These are phyloP conservation scores for Montipora cactus DNA, from an alignment of 64 coral and sea anemone genomes.

Conservation along the genomic window DNA sequence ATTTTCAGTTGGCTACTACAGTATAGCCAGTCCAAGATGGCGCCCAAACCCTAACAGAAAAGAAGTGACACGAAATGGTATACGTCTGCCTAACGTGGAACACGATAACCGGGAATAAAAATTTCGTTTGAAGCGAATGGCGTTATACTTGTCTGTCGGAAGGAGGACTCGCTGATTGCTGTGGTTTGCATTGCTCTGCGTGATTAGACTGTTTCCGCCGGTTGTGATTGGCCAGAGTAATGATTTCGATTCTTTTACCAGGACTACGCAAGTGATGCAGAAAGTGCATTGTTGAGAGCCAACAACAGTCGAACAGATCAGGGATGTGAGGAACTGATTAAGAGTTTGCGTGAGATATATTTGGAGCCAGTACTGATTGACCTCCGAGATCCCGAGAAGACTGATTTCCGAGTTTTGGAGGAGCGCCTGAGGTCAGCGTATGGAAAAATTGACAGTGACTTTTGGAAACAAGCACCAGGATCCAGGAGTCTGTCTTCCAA, in stretches of 20 bases:
- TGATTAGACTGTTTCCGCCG: not conserved
- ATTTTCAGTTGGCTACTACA: too few species aligned
- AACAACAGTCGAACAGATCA: conserved; percentile 23
- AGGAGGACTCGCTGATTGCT: too few species aligned
- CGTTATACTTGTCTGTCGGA: too few species aligned
- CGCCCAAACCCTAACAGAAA: too few species aligned
- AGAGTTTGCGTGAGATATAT: conserved; percentile 4
- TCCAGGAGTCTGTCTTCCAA: conserved; percentile 1
- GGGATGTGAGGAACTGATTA: conserved; percentile 5
- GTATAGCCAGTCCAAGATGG: too few species aligned
- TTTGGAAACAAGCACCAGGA: conserved; percentile 2
- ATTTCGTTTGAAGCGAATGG: too few species aligned
- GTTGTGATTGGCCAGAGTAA: not conserved
- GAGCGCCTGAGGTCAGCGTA: conserved; percentile 14
- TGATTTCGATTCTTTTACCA: not conserved
- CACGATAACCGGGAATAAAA: too few species aligned
- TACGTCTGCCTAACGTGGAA: too few species aligned
- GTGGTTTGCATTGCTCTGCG: too few species aligned
- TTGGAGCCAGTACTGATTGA: conserved; percentile 12
- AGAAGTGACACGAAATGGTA: too few species aligned
- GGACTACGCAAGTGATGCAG: conserved; percentile 6
- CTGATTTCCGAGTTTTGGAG: conserved; percentile 8
- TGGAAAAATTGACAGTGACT: conserved; percentile 8
- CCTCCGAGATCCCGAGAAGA: not conserved
- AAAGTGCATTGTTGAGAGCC: conserved; percentile 16